A percentile compares a stretch with the other conserved stretches of the same genome.
These are phyloP conservation scores for Dendrocincla fuliginosa DNA, from an alignment of 2,797 vertebrate genomes.

Conservation along the genomic window DNA sequence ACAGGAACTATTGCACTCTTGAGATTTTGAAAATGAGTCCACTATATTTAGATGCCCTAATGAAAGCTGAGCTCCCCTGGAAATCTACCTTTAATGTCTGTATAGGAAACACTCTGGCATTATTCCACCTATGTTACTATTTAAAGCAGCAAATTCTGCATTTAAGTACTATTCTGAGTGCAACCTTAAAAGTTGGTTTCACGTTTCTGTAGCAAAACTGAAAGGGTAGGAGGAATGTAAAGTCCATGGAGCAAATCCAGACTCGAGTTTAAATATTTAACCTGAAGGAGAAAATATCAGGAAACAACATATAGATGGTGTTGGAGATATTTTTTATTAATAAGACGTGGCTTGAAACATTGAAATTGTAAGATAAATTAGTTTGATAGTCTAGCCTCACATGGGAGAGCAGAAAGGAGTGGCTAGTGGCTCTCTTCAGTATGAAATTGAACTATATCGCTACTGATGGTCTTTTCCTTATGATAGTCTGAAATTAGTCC, in stretches of 20 bases:
- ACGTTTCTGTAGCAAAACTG: not conserved
- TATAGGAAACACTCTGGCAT: not conserved
- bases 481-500: not conserved
- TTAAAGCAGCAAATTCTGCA: not conserved
- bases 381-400: not conserved
- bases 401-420: not conserved
- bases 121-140: not conserved
- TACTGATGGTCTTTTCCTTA: not conserved
- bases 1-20: not conserved
- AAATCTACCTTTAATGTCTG: constrained; percentile 18
- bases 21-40: constrained; percentile 5
- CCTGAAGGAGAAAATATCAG: not conserved
- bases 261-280: not conserved
- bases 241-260: not conserved
- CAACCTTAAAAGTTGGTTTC: not conserved
- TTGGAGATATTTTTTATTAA: not conserved
- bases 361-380: not conserved
- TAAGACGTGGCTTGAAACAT: not conserved
- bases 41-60: constrained; percentile 17
- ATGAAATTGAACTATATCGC: not conserved
- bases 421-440: not conserved
- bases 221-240: not conserved
- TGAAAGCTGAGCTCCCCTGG: constrained; percentile 11
- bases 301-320: not conserved
- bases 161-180: not conserved